phyloP scores from a whole-genome alignment of 2,113 vertebrate genomes.

The Australoheros scitulus region DNA sequence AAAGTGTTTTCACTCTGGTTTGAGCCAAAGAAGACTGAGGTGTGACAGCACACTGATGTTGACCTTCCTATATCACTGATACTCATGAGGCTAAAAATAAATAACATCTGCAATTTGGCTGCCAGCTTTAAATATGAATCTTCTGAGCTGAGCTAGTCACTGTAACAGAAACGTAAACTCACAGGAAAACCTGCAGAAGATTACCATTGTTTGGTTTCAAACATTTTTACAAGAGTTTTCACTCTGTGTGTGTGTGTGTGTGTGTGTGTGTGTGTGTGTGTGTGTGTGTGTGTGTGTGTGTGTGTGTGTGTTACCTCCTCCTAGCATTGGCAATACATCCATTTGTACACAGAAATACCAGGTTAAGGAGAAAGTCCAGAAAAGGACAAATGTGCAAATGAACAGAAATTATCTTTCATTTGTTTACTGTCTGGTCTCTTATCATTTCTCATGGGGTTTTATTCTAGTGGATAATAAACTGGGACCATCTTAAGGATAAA shows the following conservation, averaged over 20 bases:
- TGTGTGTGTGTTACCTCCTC: not conserved
- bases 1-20: not conserved
- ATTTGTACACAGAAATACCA: slow-evolving; percentile 14
- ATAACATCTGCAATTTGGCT: not conserved
- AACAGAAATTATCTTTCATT: slow-evolving; percentile 6
- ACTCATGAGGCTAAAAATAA: not conserved
- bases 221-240: not conserved
- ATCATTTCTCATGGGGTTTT: slow-evolving; percentile 5
- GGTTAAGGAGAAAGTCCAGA: slow-evolving; percentile 7
- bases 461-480: slow-evolving; percentile 28
- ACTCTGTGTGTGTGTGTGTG: not conserved
- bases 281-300: not conserved
- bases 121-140: not conserved
- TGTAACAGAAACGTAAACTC: not conserved
- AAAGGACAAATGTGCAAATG: slow-evolving; percentile 13
- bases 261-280: slow-evolving; percentile 3
- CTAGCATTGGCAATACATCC: not conserved
- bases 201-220: not conserved
- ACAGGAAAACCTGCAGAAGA: not conserved
- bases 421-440: not conserved
- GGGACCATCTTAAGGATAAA: slow-evolving; percentile 5
- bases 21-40: not conserved
- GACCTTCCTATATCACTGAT: not conserved
- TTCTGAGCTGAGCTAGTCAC: not conserved
- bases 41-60: not conserved